A percentile compares a stretch with the other conserved stretches of the same genome.
phyloP scores from a whole-genome alignment of 2,888 invertebrate species.

The Dascillus cervinus region DNA sequence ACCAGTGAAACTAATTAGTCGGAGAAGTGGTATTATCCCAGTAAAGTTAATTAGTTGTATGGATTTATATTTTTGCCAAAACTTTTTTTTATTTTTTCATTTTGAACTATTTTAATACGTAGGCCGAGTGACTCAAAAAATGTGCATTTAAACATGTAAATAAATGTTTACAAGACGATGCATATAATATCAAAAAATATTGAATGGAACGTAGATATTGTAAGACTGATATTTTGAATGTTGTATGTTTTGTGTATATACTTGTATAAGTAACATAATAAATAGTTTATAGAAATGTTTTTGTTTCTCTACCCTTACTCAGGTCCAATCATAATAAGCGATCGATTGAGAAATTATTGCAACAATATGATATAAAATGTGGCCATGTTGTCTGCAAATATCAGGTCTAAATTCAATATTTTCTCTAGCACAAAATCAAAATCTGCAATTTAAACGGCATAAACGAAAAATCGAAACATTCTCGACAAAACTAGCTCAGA shows the following conservation, averaged over 20 bases:
- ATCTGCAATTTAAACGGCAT: no score
- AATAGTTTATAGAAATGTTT: constrained; percentile 29
- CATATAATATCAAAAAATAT: constrained; percentile 3
- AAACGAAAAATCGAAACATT: no score
- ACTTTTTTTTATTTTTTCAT: constrained; percentile 10
- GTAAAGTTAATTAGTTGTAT: constrained; percentile 3
- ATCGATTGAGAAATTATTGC: no score
- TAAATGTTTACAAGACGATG: constrained; percentile 6
- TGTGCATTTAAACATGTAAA: constrained; percentile 40
- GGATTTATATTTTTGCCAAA: constrained; percentile 15
- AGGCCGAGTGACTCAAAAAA: constrained; percentile 43
- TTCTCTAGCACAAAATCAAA: no score
- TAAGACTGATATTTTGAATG: constrained; percentile 44
- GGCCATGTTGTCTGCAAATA: no score
- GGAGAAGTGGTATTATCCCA: not conserved
- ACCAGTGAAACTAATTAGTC: no score
- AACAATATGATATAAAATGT: no score
- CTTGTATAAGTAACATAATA: constrained; percentile 21
- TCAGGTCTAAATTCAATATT: no score
- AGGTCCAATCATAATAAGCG: no score
- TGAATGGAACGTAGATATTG: constrained; percentile 25
- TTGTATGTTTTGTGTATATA: constrained; percentile 39
- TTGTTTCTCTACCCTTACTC: no score
- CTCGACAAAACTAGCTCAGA: no score
- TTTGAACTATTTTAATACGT: constrained; percentile 18